phyloP scores from a whole-genome alignment of 2,888 invertebrate genomes.

The Boloria euphrosyne region DNA sequence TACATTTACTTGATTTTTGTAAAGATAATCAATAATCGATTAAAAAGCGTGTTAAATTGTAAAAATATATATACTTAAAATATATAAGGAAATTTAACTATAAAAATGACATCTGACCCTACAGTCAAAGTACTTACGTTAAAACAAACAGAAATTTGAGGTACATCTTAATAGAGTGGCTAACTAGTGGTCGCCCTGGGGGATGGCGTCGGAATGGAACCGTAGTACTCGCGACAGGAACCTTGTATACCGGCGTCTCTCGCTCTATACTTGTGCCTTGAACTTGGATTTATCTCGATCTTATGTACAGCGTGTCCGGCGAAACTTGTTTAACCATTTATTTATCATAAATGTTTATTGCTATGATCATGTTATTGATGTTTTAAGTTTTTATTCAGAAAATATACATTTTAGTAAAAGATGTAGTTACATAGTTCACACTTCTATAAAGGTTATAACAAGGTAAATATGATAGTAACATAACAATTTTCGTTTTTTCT shows the following conservation, averaged over 20 bases:
- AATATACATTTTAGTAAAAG: background rate
- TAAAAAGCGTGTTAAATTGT: background rate
- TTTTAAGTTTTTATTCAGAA: background rate
- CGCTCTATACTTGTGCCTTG: slow-evolving; percentile 71
- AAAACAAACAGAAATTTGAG: slow-evolving; percentile 46
- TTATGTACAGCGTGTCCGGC: slow-evolving; percentile 60
- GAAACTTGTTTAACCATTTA: slow-evolving; percentile 44
- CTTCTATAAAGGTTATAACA: too few relatives aligned
- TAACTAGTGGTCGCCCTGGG: slow-evolving; percentile 44
- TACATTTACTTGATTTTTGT: background rate
- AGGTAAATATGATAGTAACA: too few relatives aligned
- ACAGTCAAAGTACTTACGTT: slow-evolving; percentile 48
- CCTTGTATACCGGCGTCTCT: slow-evolving; percentile 71
- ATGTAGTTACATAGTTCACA: too few relatives aligned
- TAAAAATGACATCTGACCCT: slow-evolving; percentile 13
- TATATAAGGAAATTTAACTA: background rate
- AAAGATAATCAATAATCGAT: background rate
- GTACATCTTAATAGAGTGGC: slow-evolving; percentile 39
- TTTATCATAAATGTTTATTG: slow-evolving; percentile 21
- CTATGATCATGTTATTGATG: background rate
- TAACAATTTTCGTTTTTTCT: too few relatives aligned
- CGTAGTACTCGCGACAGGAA: slow-evolving; percentile 61
- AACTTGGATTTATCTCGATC: slow-evolving; percentile 81
- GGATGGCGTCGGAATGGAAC: slow-evolving; percentile 61
- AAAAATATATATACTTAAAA: background rate